Evolutionary conservation across 1,140 invertebrate genomes (phyloP).

Genomic region (Sinonovacula constricta): DNA sequence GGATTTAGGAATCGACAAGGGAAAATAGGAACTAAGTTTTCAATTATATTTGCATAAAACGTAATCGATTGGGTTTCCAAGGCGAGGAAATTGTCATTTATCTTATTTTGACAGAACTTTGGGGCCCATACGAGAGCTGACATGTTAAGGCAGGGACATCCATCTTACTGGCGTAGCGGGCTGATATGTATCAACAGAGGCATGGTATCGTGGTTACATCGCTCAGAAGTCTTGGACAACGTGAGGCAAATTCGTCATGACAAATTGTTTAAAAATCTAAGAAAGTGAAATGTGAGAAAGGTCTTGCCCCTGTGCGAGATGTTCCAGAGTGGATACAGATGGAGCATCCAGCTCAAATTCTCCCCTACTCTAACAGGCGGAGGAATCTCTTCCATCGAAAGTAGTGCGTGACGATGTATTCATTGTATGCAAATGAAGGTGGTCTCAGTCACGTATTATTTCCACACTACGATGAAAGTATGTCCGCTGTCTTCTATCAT

Average conservation of each 20-base stretch:
- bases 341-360: no score
- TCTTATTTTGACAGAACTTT: conserved; percentile 51
- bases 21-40: conserved; percentile 53
- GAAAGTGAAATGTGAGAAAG: background rate
- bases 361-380: no score
- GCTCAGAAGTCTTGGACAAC: background rate
- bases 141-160: conserved; percentile 20
- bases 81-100: conserved; percentile 46
- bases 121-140: conserved; percentile 34
- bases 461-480: no score
- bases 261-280: background rate
- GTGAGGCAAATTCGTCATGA: background rate
- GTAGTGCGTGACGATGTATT: no score
- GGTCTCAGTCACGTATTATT: no score
- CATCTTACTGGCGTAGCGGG: conserved; percentile 18
- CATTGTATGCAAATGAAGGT: no score
- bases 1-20: conserved; percentile 44
- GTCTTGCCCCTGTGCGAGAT: no score
- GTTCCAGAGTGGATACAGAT: no score
- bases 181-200: conserved; percentile 35
- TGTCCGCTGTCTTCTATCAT: no score
- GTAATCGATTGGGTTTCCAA: conserved; percentile 49
- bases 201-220: background rate
- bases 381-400: no score
- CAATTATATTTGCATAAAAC: conserved; percentile 55